phyloP scores from a whole-genome alignment of 2,888 invertebrate species.

The Clunio marinus region DNA sequence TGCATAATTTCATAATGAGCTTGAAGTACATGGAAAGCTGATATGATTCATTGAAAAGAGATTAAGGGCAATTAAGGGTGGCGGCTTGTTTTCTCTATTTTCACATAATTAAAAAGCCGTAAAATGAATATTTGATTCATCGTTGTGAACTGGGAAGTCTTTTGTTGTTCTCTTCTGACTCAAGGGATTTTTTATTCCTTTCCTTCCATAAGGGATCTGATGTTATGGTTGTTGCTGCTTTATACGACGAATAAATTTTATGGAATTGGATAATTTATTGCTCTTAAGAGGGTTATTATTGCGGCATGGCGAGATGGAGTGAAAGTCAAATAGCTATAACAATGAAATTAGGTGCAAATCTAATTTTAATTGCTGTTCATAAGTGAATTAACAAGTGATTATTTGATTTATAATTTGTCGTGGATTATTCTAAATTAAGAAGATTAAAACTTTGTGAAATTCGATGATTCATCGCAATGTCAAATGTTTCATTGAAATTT shows the following conservation, averaged over 20 bases:
- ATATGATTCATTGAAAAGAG: not conserved
- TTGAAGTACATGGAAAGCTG: not conserved
- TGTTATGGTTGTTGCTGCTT: too few relatives aligned
- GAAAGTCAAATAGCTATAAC: not conserved
- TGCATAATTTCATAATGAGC: too few relatives aligned
- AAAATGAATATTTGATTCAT: constrained; percentile 25
- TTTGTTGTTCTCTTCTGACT: too few relatives aligned
- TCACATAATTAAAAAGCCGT: constrained; percentile 32
- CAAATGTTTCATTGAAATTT: not conserved
- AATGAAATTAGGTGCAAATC: constrained; percentile 30
- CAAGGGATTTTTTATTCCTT: not conserved
- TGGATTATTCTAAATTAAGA: not conserved
- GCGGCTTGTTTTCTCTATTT: constrained; percentile 27
- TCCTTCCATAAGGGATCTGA: not conserved
- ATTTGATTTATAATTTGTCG: constrained; percentile 1
- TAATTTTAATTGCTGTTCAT: constrained; percentile 23
- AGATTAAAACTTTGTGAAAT: not conserved
- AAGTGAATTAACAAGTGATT: constrained; percentile 18
- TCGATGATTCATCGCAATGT: not conserved
- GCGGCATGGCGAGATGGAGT: not conserved
- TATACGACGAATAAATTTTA: constrained; percentile 21
- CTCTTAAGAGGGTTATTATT: constrained; percentile 38
- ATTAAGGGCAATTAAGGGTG: constrained; percentile 3
- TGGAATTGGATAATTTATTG: constrained; percentile 37
- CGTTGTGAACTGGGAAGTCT: too few relatives aligned